phyloP scores from a whole-genome alignment of 2,888 invertebrate genomes.

The Baccha elongata region DNA sequence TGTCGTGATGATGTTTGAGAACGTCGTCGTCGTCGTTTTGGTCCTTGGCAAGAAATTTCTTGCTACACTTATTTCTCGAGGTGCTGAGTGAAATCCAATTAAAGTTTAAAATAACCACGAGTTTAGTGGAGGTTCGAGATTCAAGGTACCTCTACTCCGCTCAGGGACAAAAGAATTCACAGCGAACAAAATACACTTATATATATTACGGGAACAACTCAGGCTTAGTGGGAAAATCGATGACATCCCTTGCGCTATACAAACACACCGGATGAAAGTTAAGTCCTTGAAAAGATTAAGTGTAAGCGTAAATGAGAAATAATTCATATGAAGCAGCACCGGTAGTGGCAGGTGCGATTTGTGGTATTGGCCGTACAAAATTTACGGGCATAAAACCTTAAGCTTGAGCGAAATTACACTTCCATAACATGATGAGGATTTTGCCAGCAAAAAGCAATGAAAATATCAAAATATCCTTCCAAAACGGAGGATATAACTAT shows the following conservation, averaged over 20 bases:
- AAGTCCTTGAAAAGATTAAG: constrained; percentile 52
- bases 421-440: constrained; percentile 28
- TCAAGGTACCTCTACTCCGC: not conserved
- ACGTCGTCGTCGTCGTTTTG: not conserved
- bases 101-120: constrained; percentile 55
- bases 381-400: constrained; percentile 31
- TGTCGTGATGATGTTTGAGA: constrained; percentile 29
- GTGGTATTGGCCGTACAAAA: constrained; percentile 40
- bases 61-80: not conserved
- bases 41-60: too few relatives aligned
- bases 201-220: constrained; percentile 15
- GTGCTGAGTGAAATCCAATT: constrained; percentile 55
- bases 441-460: constrained; percentile 34
- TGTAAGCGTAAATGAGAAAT: constrained; percentile 58
- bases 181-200: not conserved
- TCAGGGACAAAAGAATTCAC: constrained; percentile 9
- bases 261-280: constrained; percentile 20
- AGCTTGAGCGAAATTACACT: constrained; percentile 33
- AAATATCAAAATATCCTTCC: constrained; percentile 40
- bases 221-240: constrained; percentile 40
- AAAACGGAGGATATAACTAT: constrained; percentile 13
- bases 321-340: constrained; percentile 53
- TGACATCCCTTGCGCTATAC: not conserved
- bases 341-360: constrained; percentile 43
- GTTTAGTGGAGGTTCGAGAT: not conserved